phyloP scores from a whole-genome alignment of 1,140 invertebrate genomes.

The Ips typographus region DNA sequence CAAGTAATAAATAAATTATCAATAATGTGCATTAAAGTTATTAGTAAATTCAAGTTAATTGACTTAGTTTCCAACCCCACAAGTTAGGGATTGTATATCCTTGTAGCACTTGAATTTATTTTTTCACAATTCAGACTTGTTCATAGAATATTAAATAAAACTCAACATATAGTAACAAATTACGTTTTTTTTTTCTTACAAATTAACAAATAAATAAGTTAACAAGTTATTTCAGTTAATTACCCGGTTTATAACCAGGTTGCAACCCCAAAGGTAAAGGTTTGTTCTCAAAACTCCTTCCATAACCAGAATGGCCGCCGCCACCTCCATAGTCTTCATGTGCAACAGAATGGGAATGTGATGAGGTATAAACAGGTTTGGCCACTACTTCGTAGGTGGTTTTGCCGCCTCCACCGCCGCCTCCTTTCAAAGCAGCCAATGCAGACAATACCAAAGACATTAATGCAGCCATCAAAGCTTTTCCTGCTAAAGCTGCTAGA shows the following conservation, averaged over 20 bases:
- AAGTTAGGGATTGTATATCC: too few relatives aligned
- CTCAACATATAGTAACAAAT: not conserved
- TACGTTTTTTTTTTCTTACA: conserved; percentile 1
- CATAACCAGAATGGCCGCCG: conserved; percentile 61
- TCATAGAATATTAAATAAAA: conserved; percentile 1
- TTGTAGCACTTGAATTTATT: too few relatives aligned
- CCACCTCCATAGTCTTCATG: conserved; percentile 58
- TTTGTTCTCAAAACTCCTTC: conserved; percentile 51
- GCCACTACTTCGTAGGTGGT: conserved; percentile 81
- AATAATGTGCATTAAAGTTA: too few relatives aligned
- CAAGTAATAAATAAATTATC: too few relatives aligned
- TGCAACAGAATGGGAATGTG: conserved; percentile 70
- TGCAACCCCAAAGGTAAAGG: conserved; percentile 51
- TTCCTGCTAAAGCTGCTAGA: conserved; percentile 73
- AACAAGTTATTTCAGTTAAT: conserved; percentile 15
- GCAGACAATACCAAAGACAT: conserved; percentile 72
- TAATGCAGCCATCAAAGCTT: conserved; percentile 74
- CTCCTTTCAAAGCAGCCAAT: conserved; percentile 73
- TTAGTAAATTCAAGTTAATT: too few relatives aligned
- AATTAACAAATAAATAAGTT: conserved; percentile 16
- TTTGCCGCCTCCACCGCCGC: conserved; percentile 66
- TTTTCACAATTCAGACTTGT: too few relatives aligned
- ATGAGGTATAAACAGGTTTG: conserved; percentile 73
- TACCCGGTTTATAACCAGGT: conserved; percentile 45
- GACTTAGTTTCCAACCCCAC: too few relatives aligned